These are phyloP conservation scores for Pyrrhia umbra DNA, from an alignment of 2,888 invertebrate genomes.

Conservation along the genomic window DNA sequence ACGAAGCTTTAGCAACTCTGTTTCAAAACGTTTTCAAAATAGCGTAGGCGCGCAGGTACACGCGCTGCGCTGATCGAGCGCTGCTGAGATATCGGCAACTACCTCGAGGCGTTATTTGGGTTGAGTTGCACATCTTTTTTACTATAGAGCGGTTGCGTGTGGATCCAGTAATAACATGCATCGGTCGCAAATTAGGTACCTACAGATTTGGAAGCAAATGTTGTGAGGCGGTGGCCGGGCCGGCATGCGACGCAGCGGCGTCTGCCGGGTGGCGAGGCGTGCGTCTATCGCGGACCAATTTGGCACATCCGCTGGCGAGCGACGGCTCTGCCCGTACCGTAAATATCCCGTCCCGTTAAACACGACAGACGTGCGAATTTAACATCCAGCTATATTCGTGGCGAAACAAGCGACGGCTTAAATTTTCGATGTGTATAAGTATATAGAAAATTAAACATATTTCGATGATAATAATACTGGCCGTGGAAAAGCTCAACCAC, in stretches of 20 bases:
- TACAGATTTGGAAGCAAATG: conserved; percentile 76
- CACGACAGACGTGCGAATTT: conserved; percentile 70
- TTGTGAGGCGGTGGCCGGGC: conserved; percentile 82
- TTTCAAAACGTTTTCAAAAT: conserved; percentile 89
- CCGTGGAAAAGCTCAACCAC: conserved; percentile 17
- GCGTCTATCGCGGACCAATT: conserved; percentile 86
- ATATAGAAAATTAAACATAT: too few species aligned
- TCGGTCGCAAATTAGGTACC: conserved; percentile 68
- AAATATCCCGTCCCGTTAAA: conserved; percentile 83
- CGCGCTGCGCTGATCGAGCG: conserved; percentile 68
- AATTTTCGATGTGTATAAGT: conserved; percentile 58
- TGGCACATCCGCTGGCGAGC: conserved; percentile 88
- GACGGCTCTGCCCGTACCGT: conserved; percentile 79
- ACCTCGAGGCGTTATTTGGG: conserved; percentile 69
- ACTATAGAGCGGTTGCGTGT: conserved; percentile 68
- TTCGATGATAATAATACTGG: conserved; percentile 44
- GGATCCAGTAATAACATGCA: conserved; percentile 67
- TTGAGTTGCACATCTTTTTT: conserved; percentile 69
- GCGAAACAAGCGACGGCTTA: conserved; percentile 65
- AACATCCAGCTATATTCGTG: conserved; percentile 67
- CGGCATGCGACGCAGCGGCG: conserved; percentile 86
- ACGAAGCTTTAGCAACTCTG: conserved; percentile 85
- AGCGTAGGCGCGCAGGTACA: conserved; percentile 79
- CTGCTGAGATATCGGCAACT: conserved; percentile 69
- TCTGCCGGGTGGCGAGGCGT: conserved; percentile 84